These are phyloP conservation scores for Tetragnatha montana DNA, from an alignment of 2,888 invertebrate genomes.

Conservation along the genomic window DNA sequence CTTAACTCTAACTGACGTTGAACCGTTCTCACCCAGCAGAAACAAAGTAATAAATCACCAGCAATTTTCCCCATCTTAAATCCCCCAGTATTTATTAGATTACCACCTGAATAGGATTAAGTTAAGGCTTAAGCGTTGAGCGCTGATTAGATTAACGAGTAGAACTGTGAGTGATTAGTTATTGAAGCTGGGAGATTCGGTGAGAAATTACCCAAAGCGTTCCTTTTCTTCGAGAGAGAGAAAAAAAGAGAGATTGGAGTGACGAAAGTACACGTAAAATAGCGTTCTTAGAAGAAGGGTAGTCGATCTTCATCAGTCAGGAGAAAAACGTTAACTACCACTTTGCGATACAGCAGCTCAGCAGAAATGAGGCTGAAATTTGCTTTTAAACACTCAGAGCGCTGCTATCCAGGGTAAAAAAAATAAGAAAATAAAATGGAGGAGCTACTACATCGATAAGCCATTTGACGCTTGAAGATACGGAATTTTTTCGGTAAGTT, in stretches of 20 bases:
- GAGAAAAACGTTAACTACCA: neutral
- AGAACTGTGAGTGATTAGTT: neutral
- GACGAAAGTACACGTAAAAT: neutral
- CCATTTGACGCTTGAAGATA: neutral
- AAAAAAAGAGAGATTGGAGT: neutral
- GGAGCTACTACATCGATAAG: neutral
- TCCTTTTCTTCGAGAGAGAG: neutral
- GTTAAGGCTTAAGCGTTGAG: neutral
- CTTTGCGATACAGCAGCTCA: conserved; percentile 4
- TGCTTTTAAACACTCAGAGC: conserved; percentile 12
- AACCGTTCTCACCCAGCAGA: neutral
- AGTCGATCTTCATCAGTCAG: neutral
- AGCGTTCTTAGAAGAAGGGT: neutral
- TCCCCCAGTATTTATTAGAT: neutral
- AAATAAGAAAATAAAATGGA: too few species aligned
- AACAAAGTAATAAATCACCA: neutral
- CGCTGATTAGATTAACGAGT: neutral
- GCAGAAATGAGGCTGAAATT: conserved; percentile 9
- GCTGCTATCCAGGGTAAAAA: neutral
- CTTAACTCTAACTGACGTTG: too few species aligned
- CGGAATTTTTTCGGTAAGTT: neutral
- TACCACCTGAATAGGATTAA: neutral
- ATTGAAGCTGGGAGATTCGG: neutral
- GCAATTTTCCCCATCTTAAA: neutral
- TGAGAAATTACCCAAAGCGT: neutral